Base-by-base conservation (phyloP, 92 coral and sea anemone genomes). In the Hydrozoanthus gracilis region DNA sequence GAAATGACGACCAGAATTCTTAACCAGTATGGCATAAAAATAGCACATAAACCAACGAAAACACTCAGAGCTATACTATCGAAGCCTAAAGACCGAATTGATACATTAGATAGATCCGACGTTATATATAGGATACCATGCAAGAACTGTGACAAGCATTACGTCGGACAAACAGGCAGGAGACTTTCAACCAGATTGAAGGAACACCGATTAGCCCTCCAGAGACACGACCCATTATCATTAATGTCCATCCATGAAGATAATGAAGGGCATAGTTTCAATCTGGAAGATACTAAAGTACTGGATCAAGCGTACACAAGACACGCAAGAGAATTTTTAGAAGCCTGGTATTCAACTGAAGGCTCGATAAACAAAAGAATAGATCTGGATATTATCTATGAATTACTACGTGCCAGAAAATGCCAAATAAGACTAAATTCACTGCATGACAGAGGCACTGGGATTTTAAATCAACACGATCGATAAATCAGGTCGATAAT, bases 111-210 rank as follows among this genome's bases (percentile, higher is more conserved):
- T 1, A 44, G 4, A 17, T 44, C 62, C 12, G 16, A 16, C 10
- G 83, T 64, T 3, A 49, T 78, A 0, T 78, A 78, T 12, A 52
- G 27, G 83, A 54, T 78, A 8, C 83, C 83, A 18, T 78, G 83
- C 10, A 58, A 18, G 3, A 7, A 11, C 44, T 78, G 83, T 64
- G 62, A 11, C 4, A 4, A 48, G 35, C 62, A 52, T 3, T 78
- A 78, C 45, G 39, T 78, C 35, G 83, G 83, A 1, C 20, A 68
- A 39, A 68, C 73, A 1, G 18, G 18, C 1, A 20, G 73, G 13
- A 18, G 5, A 13, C 47, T 68, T 9, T 14, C n/a, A 4, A 68
- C 73, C n/a, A 4, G 73, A 1, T 3, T 68, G 1, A 27, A 68
- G 3, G 73, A 68, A 17, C 73, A 68, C 48, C n/a, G 3, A 39